A percentile compares a stretch with the other conserved stretches of the same genome.
Evolutionary conservation across 2,113 vertebrate species (phyloP).

Genomic region (Vidua chalybeata): DNA sequence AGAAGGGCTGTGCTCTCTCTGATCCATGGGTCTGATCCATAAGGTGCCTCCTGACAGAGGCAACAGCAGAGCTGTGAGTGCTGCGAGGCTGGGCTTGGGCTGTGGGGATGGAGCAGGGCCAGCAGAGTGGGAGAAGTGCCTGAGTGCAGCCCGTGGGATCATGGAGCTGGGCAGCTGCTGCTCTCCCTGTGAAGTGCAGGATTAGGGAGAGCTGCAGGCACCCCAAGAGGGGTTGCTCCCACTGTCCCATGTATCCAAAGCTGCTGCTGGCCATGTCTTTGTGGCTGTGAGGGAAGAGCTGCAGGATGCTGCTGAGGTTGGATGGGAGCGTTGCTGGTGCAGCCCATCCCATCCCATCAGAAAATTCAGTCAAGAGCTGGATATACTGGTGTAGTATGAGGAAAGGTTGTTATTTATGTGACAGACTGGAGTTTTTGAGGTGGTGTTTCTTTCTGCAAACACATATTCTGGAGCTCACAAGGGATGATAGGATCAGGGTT

Average conservation of each 20-base stretch:
- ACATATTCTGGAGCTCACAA: background rate
- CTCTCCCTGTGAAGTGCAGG: background rate
- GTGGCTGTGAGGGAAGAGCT: fast-evolving
- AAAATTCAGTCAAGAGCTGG: background rate
- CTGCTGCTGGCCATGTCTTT: background rate
- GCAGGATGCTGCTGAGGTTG: background rate
- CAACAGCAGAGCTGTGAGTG: fast-evolving
- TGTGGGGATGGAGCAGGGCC: fast-evolving
- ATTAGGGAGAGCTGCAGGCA: background rate
- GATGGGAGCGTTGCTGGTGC: background rate
- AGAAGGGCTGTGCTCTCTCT: background rate
- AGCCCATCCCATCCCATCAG: background rate
- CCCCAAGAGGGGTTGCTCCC: background rate
- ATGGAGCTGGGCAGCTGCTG: background rate
- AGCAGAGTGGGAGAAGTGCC: background rate
- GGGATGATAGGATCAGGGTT: conserved; percentile 46
- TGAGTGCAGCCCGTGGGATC: background rate
- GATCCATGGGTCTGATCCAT: background rate
- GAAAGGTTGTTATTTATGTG: background rate
- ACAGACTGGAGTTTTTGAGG: background rate
- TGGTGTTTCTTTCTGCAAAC: background rate
- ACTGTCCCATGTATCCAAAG: background rate
- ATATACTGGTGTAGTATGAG: background rate
- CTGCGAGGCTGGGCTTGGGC: background rate
- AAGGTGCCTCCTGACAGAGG: background rate